These are phyloP conservation scores for Erythrocercus mccallii DNA, from an alignment of 2,113 vertebrate species.

Conservation along the genomic window DNA sequence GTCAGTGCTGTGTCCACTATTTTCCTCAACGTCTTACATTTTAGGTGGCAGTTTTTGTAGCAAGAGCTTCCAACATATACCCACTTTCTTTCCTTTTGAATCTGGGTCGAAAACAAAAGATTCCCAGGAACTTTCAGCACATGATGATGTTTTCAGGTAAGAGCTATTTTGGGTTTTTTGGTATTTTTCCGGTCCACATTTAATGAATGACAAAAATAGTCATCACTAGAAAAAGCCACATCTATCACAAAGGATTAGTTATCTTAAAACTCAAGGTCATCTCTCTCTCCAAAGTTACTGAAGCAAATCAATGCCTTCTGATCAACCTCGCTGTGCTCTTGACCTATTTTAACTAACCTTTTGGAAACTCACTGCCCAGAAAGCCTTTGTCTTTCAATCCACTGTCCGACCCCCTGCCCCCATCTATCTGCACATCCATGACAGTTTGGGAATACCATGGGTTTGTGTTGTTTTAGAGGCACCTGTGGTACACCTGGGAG, in stretches of 20 bases:
- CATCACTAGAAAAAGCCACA: neutral
- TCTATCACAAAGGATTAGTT: neutral
- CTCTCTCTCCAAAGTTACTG: neutral
- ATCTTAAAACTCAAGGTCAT: neutral
- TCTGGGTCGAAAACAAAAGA: conserved; percentile 78
- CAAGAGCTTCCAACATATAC: conserved; percentile 85
- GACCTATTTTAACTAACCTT: neutral
- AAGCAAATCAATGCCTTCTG: neutral
- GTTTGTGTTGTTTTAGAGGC: neutral
- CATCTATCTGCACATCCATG: neutral
- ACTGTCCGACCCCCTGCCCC: too few species aligned
- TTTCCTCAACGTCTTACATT: conserved; percentile 71
- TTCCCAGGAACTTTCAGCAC: conserved; percentile 79
- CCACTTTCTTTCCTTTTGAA: conserved; percentile 85
- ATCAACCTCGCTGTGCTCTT: neutral
- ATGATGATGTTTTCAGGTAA: conserved; percentile 92
- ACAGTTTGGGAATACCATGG: neutral
- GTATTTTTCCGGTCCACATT: neutral
- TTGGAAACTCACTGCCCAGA: neutral
- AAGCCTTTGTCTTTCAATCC: neutral
- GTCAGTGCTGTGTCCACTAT: neutral
- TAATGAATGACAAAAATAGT: neutral
- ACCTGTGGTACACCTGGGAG: neutral
- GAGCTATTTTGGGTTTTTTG: neutral
- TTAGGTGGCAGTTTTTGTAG: conserved; percentile 81